A percentile compares a stretch with the other conserved stretches of the same genome.
Evolutionary conservation across 2,797 vertebrate genomes (phyloP).

Genomic region (Micromesistius poutassou): DNA sequence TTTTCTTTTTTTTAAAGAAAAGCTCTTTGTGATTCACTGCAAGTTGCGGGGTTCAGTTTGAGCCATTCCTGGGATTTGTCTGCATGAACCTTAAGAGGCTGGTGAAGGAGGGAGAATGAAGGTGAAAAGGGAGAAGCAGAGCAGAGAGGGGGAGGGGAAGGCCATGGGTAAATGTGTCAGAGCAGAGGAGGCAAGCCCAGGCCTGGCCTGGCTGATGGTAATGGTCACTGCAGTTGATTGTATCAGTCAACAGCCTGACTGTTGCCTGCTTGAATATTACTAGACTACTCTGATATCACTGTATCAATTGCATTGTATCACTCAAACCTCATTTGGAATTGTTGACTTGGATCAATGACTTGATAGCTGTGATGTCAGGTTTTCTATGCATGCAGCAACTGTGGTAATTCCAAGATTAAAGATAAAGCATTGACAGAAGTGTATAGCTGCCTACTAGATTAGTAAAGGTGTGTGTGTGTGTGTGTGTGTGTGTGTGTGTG

Average conservation of each 20-base stretch:
- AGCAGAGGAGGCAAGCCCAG: conserved; percentile 65
- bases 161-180: conserved; percentile 60
- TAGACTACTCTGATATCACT: conserved; percentile 2
- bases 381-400: neutral
- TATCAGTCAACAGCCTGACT: conserved; percentile 50
- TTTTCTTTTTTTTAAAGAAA: conserved; percentile 42
- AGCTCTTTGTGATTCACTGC: conserved; percentile 46
- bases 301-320: conserved; percentile 25
- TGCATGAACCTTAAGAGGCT: conserved; percentile 41
- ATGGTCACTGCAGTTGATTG: conserved; percentile 68
- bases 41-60: conserved; percentile 16
- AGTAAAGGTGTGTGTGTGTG: neutral
- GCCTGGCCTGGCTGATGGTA: conserved; percentile 59
- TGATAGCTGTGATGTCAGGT: neutral
- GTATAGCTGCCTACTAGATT: neutral
- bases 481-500: no score
- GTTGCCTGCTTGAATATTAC: conserved; percentile 23
- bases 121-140: conserved; percentile 23
- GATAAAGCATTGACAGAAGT: neutral
- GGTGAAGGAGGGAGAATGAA: conserved; percentile 45
- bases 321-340: conserved; percentile 22
- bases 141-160: conserved; percentile 48
- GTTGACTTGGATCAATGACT: conserved; percentile 4
- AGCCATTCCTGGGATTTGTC: conserved; percentile 38
- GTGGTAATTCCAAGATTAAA: neutral